Evolutionary conservation across 2,888 invertebrate species (phyloP), one percentile per base, ranked within the genome.

Genomic region (Cecidostiba fungosa): DNA sequence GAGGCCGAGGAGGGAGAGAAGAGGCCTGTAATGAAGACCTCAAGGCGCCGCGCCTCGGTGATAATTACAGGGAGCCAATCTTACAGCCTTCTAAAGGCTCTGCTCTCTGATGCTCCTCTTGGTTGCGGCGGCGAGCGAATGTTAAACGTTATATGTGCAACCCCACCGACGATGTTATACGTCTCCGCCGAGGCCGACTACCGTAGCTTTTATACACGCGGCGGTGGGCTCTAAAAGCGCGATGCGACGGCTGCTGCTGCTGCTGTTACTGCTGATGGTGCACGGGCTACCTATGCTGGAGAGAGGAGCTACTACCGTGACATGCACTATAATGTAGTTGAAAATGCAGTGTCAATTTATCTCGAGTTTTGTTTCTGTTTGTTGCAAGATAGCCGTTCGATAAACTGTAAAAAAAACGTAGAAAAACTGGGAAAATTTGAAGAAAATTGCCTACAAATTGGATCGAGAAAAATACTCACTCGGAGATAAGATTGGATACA

Each of bases 11-110:
- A 74, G 84, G 74, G 83, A 54, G 77, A 80, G 82, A 73, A 76
- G 80, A 85, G 73, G 80, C 81, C 90, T 90, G 92, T 93, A 93
- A 93, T 93, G 93, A 93, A 93, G 93, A 93, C 92, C 93, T 93
- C 93, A 93, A 93, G 93, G 93, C 93, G 93, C 93, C 93, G 93
- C 93, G 92, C 92, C 92, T 92, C 90, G 90, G 91, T 91, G 92
- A 93, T 93, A 93, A 93, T 93, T 93, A 93, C 93, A 93, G 93
- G 92, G 93, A 93, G 92, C 92, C 92, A 92, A 92, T 91, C 92
- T 93, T 92, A 93, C 93, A 91, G 91, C 92, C 93, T 93, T 92
- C 93, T 92, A 93, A 93, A 92, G 93, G 91, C 92, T 82, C 77
- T 59, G 32, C 72, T 72, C 29, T 36, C n/a, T 39, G 32, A 32